phyloP scores from a whole-genome alignment of 2,888 invertebrate species.

The Alloplasta piceator region DNA sequence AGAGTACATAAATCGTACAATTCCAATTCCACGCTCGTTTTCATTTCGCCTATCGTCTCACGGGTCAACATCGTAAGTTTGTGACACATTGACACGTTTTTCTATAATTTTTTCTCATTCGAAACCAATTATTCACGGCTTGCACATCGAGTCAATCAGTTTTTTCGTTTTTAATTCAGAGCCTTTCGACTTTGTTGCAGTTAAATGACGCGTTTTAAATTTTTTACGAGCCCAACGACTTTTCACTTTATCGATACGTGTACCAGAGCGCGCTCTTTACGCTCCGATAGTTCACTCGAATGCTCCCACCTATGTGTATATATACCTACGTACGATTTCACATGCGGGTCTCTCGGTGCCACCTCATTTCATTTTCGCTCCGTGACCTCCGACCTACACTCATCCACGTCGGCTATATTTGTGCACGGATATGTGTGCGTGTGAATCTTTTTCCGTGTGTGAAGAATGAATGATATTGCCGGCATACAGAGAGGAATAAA shows the following conservation, averaged over 20 bases:
- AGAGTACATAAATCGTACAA: neutral
- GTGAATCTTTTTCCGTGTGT: constrained; percentile 7
- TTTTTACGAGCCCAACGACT: constrained; percentile 17
- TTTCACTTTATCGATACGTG: constrained; percentile 48
- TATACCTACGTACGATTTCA: constrained; percentile 20
- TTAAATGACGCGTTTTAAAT: constrained; percentile 27
- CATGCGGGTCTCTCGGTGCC: constrained; percentile 57
- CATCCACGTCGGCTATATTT: constrained; percentile 1
- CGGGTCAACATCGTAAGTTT: constrained; percentile 36
- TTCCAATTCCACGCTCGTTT: constrained; percentile 43
- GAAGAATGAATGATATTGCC: constrained; percentile 52
- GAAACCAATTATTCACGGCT: constrained; percentile 20
- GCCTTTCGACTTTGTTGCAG: constrained; percentile 38
- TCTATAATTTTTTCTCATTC: constrained; percentile 5
- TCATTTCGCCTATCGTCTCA: constrained; percentile 28
- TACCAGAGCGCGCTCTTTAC: constrained; percentile 44
- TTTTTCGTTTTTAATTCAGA: neutral
- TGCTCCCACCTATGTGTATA: constrained; percentile 33
- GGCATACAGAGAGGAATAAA: constrained; percentile 28
- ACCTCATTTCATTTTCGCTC: constrained; percentile 53
- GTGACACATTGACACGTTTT: constrained; percentile 27
- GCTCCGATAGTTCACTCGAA: constrained; percentile 51
- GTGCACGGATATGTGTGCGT: neutral
- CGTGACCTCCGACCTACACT: constrained; percentile 51
- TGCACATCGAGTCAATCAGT: constrained; percentile 12